Evolutionary conservation across 2,888 invertebrate species (phyloP).

Genomic region (Acholoe squamosa): DNA sequence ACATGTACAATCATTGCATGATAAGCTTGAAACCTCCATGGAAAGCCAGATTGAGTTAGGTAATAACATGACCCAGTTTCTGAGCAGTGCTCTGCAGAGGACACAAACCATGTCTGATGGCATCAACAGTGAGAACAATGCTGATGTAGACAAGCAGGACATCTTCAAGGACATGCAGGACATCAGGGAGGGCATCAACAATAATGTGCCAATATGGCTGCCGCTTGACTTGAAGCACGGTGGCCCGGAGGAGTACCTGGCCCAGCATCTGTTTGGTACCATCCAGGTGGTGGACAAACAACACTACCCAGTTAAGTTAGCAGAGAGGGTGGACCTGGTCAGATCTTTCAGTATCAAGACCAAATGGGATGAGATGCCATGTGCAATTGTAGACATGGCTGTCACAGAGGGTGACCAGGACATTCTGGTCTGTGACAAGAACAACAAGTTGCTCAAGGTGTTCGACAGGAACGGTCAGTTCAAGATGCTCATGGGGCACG

Average conservation of each 20-base stretch:
- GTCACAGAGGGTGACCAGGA: conserved; percentile 59
- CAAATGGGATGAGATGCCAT: conserved; percentile 61
- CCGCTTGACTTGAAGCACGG: conserved; percentile 43
- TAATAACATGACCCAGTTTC: conserved; percentile 7
- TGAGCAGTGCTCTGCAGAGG: background rate
- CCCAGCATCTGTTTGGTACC: conserved; percentile 44
- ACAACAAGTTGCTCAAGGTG: conserved; percentile 67
- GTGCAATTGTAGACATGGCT: conserved; percentile 67
- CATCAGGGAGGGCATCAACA: conserved; percentile 47
- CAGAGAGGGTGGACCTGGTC: conserved; percentile 11
- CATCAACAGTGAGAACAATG: conserved; percentile 43
- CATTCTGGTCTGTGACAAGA: conserved; percentile 66
- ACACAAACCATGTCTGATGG: background rate
- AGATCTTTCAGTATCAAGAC: conserved; percentile 44
- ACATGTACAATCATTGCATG: background rate
- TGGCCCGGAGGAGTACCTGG: conserved; percentile 34
- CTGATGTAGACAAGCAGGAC: conserved; percentile 44
- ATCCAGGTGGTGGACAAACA: conserved; percentile 39
- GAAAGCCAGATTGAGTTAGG: background rate
- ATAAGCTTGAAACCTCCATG: background rate
- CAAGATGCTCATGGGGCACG: conserved; percentile 57
- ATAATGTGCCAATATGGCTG: conserved; percentile 57
- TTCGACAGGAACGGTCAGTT: conserved; percentile 65
- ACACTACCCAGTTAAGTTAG: conserved; percentile 17
- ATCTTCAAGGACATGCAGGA: conserved; percentile 57